Conservation (phyloP, 2,888 invertebrate species). For the Cancer borealis region DNA sequence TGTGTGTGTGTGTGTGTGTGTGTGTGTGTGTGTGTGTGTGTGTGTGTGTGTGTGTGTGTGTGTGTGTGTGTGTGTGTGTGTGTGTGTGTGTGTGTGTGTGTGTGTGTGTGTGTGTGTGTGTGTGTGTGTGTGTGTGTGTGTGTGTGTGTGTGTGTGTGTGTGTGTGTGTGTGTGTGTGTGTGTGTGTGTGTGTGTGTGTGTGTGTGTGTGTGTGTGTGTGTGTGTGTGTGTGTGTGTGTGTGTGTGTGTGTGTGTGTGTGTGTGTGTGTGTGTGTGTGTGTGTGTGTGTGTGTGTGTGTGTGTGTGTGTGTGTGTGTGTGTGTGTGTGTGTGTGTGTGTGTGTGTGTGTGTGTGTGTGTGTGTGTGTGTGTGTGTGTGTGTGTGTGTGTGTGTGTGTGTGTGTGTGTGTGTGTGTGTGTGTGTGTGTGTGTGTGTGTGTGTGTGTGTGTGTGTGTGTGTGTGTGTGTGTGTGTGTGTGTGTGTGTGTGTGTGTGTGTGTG, state of each 20-base stretch:
- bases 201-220: slow-evolving; percentile 28
- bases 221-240: slow-evolving; percentile 26
- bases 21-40: background rate
- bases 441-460: slow-evolving; percentile 26
- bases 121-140: slow-evolving; percentile 26
- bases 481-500: background rate
- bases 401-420: slow-evolving; percentile 32
- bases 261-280: background rate
- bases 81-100: slow-evolving; percentile 30
- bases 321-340: slow-evolving; percentile 26
- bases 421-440: slow-evolving; percentile 30
- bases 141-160: background rate
- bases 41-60: slow-evolving; percentile 27
- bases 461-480: slow-evolving; percentile 26
- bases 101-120: slow-evolving; percentile 26
- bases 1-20: slow-evolving; percentile 26
- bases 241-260: slow-evolving; percentile 26
- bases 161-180: slow-evolving; percentile 32
- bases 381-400: slow-evolving; percentile 15
- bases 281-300: slow-evolving; percentile 32
- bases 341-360: slow-evolving; percentile 26
- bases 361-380: background rate
- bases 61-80: slow-evolving; percentile 32
- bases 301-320: slow-evolving; percentile 32
- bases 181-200: slow-evolving; percentile 32